Conservation (phyloP, 1,140 invertebrate species). For the Antheraea mylitta region DNA sequence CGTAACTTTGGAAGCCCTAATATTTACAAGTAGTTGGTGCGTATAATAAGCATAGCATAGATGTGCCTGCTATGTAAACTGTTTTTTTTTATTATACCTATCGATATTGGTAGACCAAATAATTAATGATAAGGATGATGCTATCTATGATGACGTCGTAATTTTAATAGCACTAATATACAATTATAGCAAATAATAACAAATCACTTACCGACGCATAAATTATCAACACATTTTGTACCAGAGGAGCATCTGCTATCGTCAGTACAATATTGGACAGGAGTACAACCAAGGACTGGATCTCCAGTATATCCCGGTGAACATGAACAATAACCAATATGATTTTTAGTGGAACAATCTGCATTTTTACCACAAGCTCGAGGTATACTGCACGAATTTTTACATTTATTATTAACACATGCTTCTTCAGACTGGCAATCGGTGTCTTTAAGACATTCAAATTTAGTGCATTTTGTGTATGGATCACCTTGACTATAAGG, state of each 20-base stretch:
- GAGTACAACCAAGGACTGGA: conserved; percentile 89
- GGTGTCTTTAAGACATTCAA: conserved; percentile 89
- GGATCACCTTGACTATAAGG: conserved; percentile 88
- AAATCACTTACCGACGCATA: conserved; percentile 84
- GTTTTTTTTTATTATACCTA: no score
- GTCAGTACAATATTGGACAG: conserved; percentile 87
- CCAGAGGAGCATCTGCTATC: conserved; percentile 89
- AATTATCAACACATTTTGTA: conserved; percentile 88
- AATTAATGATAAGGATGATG: no score
- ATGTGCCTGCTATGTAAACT: no score
- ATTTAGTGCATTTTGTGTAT: conserved; percentile 82
- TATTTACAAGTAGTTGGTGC: no score
- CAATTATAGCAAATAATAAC: background rate
- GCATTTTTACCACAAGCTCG: conserved; percentile 91
- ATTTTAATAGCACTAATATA: no score
- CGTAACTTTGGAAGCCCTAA: no score
- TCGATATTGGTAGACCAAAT: no score
- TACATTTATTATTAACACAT: conserved; percentile 89
- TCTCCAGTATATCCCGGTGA: conserved; percentile 90
- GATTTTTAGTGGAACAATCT: conserved; percentile 84
- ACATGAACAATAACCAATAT: conserved; percentile 90
- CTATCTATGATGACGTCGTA: no score
- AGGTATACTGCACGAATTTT: conserved; percentile 88
- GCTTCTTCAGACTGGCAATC: conserved; percentile 86
- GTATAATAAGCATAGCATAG: no score